Percentiles rank a stretch among this genome's conserved stretches.
Evolutionary conservation across 2,888 invertebrate genomes (phyloP).

Genomic region (Leptopilina myrica): DNA sequence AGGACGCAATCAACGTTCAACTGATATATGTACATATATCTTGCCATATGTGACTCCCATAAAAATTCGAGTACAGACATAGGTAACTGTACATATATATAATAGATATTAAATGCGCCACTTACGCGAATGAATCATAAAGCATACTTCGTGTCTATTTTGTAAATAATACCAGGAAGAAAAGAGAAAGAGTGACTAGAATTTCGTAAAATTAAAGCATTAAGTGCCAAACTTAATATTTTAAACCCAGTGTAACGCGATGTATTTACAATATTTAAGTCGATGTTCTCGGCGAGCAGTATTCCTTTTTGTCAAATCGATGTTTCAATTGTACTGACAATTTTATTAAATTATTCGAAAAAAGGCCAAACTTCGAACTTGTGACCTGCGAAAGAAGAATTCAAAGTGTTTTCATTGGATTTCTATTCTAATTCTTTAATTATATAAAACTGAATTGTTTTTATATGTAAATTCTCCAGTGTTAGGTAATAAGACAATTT

Average conservation of each 20-base stretch:
- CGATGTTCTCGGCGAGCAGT: constrained; percentile 71
- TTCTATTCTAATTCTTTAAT: no score
- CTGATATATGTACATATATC: constrained; percentile 55
- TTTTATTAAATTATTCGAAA: constrained; percentile 72
- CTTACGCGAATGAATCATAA: constrained; percentile 44
- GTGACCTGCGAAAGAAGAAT: constrained; percentile 38
- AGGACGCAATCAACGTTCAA: constrained; percentile 24
- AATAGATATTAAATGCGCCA: constrained; percentile 46
- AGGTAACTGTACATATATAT: constrained; percentile 34
- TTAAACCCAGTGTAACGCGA: constrained; percentile 69
- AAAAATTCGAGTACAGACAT: constrained; percentile 36
- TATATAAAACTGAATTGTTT: no score
- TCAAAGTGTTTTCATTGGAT: not conserved
- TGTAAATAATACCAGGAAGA: constrained; percentile 42
- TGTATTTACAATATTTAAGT: constrained; percentile 64
- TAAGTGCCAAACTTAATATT: constrained; percentile 73
- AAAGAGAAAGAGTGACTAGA: constrained; percentile 48
- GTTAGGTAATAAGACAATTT: no score
- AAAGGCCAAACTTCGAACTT: constrained; percentile 45
- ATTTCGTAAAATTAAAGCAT: constrained; percentile 54
- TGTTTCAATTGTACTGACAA: constrained; percentile 71
- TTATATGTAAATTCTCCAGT: no score
- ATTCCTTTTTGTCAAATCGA: constrained; percentile 71
- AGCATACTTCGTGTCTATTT: constrained; percentile 19
- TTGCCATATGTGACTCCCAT: constrained; percentile 63